A percentile compares a stretch with the other conserved stretches of the same genome.
Evolutionary conservation across 2,113 vertebrate species (phyloP).

Genomic region (Loxodonta africana): DNA sequence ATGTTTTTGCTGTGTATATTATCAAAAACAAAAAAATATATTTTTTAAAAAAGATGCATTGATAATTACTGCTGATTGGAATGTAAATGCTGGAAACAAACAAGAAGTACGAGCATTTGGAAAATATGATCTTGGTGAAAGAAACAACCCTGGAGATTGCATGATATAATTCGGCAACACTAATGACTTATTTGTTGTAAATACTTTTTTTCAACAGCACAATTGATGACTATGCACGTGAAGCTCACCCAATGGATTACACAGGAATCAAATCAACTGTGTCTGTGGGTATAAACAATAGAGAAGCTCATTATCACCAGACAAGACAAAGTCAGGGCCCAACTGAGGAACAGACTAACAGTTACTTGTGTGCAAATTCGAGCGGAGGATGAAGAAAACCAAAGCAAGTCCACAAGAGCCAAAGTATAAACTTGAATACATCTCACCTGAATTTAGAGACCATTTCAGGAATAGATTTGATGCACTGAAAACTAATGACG

Average conservation of each 20-base stretch:
- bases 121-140: neutral
- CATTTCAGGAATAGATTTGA: neutral
- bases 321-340: neutral
- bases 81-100: neutral
- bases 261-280: neutral
- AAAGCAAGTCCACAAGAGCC: neutral
- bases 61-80: neutral
- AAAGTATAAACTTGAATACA: neutral
- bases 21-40: no score
- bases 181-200: neutral
- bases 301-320: neutral
- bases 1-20: no score
- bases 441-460: neutral
- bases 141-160: neutral
- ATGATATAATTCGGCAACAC: neutral
- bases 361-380: neutral
- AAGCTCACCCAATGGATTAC: neutral
- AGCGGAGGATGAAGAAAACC: neutral
- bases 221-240: neutral
- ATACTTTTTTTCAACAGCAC: neutral
- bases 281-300: neutral
- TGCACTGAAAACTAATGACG: neutral
- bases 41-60: neutral
- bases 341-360: neutral
- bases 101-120: neutral